A percentile compares a stretch with the other conserved stretches of the same genome.
Evolutionary conservation across 2,113 vertebrate genomes (phyloP).

Genomic region (Oceanodroma tethys): DNA sequence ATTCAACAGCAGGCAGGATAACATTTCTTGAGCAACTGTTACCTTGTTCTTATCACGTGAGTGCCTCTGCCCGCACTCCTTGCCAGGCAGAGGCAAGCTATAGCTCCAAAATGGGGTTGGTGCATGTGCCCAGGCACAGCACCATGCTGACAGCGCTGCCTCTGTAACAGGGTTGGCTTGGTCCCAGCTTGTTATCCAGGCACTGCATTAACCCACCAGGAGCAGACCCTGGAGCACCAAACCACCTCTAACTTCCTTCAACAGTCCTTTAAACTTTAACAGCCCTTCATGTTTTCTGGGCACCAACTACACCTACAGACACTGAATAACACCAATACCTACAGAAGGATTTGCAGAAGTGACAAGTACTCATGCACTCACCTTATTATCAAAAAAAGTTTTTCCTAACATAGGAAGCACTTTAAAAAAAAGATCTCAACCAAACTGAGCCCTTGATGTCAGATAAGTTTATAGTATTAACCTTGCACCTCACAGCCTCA

Average conservation of each 20-base stretch:
- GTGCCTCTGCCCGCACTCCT: background rate
- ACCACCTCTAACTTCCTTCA: background rate
- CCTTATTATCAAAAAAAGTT: background rate
- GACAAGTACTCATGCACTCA: background rate
- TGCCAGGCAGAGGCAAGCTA: rapidly evolving
- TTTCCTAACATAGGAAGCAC: background rate
- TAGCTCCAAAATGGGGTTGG: background rate
- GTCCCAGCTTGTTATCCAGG: background rate
- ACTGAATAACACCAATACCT: background rate
- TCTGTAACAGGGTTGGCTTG: background rate
- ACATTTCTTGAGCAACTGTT: background rate
- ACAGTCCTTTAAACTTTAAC: background rate
- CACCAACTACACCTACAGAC: background rate
- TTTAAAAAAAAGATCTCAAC: background rate
- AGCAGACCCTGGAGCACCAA: background rate
- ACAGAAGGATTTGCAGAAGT: background rate
- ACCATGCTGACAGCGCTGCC: rapidly evolving
- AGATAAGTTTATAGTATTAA: background rate
- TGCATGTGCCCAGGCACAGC: rapidly evolving
- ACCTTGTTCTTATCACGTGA: background rate
- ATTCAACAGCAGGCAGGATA: background rate
- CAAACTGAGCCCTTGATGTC: background rate
- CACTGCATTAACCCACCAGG: background rate
- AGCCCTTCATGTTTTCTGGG: background rate
- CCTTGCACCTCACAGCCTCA: background rate